Percentiles rank a stretch among this genome's conserved stretches.
Evolutionary conservation across 2,113 vertebrate species (phyloP).

Genomic region (Tragelaphus strepsiceros): DNA sequence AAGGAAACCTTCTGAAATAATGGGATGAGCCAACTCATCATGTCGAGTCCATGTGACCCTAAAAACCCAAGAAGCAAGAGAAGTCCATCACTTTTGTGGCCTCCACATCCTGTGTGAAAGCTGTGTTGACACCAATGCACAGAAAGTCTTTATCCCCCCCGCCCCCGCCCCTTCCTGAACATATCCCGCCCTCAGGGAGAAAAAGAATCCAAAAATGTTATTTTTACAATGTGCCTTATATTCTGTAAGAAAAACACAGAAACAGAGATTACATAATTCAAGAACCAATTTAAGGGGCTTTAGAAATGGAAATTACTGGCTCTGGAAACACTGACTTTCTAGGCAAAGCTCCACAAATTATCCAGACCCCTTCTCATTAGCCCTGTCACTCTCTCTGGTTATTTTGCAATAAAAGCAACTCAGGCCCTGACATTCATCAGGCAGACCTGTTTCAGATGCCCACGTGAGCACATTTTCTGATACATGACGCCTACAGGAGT

Average conservation of each 20-base stretch:
- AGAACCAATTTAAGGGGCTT: background rate
- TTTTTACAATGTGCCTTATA: conserved; percentile 8
- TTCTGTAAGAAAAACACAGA: background rate
- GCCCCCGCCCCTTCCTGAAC: background rate
- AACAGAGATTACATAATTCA: background rate
- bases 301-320: background rate
- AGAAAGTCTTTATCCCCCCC: rapidly evolving
- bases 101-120: rapidly evolving
- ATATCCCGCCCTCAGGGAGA: background rate
- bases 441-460: background rate
- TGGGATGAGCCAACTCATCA: rapidly evolving
- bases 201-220: background rate
- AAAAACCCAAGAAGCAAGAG: background rate
- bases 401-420: background rate
- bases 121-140: rapidly evolving
- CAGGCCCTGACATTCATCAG: background rate
- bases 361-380: rapidly evolving
- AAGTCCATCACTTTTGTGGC: rapidly evolving
- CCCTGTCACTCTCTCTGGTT: too few relatives aligned
- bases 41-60: rapidly evolving
- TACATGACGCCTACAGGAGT: rapidly evolving
- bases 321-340: background rate
- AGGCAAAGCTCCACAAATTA: background rate
- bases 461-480: rapidly evolving
- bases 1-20: background rate